Base-by-base conservation (phyloP, 1,140 invertebrate genomes). In the Hypsibius dujardini region DNA sequence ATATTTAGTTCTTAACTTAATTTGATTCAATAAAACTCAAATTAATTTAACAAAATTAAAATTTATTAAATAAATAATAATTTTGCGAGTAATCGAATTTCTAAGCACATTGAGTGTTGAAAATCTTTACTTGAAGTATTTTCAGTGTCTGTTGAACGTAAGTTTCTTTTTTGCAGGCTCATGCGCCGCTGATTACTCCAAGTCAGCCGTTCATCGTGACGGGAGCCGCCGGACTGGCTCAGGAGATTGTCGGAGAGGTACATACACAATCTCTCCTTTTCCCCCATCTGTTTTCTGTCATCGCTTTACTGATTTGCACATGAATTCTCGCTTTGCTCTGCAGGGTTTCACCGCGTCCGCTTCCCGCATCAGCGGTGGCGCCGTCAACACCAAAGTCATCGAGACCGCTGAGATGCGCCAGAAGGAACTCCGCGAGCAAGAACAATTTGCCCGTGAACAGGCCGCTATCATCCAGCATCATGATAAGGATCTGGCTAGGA, bases 301-400 rank as follows among this genome's bases (percentile, higher is more conserved):
- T 67, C 45, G 7, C 3, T 7, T 67, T 7, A 67, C 42, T 42
- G 45, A 67, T 42, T 67, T 14, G 45, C 42, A 14, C 45, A 3
- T 42, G 62, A 3, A 3, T 67, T 67, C 3, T 14, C 42, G 7
- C 7, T n/a, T n/a, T n/a, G n/a, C n/a, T n/a, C n/a, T n/a, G n/a
- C n/a, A n/a, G 42, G 62, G 62, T 42, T 67, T 67, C 62, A 67
- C 62, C 7, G 62, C 62, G 3, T 67, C 62, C 42, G 62, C 62
- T 14, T 12, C 62, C 42, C 62, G 62, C 45, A 42, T 67, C 7
- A 67, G 12, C 3, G 62, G 7, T 42, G 7, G 7, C 3, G 12
- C 62, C 3, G 7, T 3, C 3, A 42, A 7, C 45, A 42, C 3
- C 62, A 67, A 7, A 12, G 42, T 67, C 42, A 42, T 67, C 3